Conservation (phyloP, 2,888 invertebrate species). For the Leptopilina syphax region DNA sequence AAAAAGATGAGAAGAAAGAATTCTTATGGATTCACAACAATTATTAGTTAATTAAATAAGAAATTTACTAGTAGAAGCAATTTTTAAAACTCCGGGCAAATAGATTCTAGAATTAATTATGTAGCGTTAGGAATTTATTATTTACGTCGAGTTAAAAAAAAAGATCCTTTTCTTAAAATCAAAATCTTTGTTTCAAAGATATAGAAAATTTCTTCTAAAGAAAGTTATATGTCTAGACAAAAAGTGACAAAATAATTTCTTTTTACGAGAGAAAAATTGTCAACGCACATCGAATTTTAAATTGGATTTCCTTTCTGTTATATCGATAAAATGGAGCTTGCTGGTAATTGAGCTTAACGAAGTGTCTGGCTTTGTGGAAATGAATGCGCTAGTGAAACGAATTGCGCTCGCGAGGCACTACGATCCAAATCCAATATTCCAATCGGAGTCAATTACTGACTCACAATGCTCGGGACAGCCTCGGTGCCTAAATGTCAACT, state of each 20-base stretch:
- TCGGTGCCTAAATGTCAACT: constrained; percentile 72
- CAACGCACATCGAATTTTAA: constrained; percentile 46
- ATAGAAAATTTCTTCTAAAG: too few species aligned
- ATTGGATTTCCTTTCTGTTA: constrained; percentile 44
- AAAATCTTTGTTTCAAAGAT: too few species aligned
- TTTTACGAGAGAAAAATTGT: constrained; percentile 26
- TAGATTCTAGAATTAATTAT: too few species aligned
- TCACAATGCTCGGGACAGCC: constrained; percentile 68
- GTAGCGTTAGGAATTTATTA: too few species aligned
- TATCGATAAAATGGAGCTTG: constrained; percentile 61
- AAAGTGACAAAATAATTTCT: constrained; percentile 19
- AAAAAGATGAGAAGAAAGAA: constrained; percentile 19
- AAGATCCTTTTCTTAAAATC: too few species aligned
- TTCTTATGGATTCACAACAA: not conserved
- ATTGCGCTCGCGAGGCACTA: constrained; percentile 53
- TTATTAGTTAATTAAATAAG: too few species aligned
- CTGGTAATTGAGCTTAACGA: constrained; percentile 74
- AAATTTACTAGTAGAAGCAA: too few species aligned
- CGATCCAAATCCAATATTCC: constrained; percentile 75
- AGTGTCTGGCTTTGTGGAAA: constrained; percentile 72
- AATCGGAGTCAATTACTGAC: constrained; percentile 76
- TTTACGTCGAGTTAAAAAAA: too few species aligned
- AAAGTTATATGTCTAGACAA: not conserved
- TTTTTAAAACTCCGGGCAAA: too few species aligned
- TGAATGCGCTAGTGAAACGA: constrained; percentile 69